Conservation (phyloP, 2,797 vertebrate genomes). For the Scomberomorus guttatus region DNA sequence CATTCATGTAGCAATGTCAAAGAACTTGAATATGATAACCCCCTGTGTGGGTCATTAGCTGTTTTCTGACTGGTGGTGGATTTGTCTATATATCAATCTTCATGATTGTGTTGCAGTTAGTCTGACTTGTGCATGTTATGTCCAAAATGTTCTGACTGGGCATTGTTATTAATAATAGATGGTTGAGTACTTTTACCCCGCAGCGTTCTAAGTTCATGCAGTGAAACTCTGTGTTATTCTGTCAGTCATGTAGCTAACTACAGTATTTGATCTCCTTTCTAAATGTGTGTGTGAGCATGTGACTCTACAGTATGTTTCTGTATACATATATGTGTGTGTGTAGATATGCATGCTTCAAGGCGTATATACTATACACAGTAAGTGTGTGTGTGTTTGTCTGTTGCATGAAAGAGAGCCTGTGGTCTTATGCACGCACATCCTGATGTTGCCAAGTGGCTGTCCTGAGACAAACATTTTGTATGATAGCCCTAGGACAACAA, state of each 20-base stretch:
- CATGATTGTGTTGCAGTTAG: constrained; percentile 36
- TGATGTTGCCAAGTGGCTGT: too few species aligned
- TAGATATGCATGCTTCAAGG: not conserved
- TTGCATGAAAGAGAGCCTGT: not conserved
- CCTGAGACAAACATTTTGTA: too few species aligned
- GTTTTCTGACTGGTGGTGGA: constrained; percentile 34
- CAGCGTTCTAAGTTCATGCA: constrained; percentile 53
- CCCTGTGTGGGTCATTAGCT: constrained; percentile 60
- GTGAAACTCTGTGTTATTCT: constrained; percentile 50
- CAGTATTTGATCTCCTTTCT: constrained; percentile 39
- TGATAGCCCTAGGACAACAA: too few species aligned
- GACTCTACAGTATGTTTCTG: not conserved
- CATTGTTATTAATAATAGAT: constrained; percentile 76
- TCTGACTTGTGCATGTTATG: constrained; percentile 32
- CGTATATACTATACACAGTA: too few species aligned
- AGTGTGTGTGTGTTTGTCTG: not conserved
- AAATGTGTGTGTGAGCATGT: not conserved
- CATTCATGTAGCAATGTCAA: not conserved
- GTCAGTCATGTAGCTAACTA: constrained; percentile 60
- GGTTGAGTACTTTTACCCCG: constrained; percentile 46
- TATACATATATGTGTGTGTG: constrained; percentile 1
- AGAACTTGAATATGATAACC: constrained; percentile 28
- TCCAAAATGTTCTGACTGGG: constrained; percentile 48
- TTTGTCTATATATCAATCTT: constrained; percentile 21
- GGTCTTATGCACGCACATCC: too few species aligned